Evolutionary conservation across 2,888 invertebrate species (phyloP).

Genomic region (Iselma pallidipennis): DNA sequence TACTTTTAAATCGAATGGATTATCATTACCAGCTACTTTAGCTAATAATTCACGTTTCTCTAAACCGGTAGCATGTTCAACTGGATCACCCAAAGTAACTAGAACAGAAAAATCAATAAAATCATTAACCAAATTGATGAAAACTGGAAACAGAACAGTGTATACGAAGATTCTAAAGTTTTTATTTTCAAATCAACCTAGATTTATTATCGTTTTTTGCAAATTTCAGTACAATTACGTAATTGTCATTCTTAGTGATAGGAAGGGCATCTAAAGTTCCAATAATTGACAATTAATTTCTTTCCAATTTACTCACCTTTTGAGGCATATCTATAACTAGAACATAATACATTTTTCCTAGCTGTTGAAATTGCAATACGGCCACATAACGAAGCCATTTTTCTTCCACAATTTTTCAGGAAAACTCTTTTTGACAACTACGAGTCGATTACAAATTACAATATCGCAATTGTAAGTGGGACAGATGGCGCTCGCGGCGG

Average conservation of each 20-base stretch:
- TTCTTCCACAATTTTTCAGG: constrained; percentile 33
- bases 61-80: constrained; percentile 92
- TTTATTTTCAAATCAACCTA: neutral
- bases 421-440: constrained; percentile 18
- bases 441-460: constrained; percentile 7
- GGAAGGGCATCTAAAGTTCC: neutral
- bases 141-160: neutral
- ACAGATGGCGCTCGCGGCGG: constrained; percentile 17
- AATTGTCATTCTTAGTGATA: constrained; percentile 37
- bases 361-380: constrained; percentile 69
- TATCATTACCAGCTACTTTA: constrained; percentile 83
- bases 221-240: constrained; percentile 43
- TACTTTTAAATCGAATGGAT: constrained; percentile 84
- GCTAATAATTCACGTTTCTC: constrained; percentile 90
- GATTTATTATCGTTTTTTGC: neutral
- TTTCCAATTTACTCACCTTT: constrained; percentile 64
- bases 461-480: neutral
- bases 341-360: constrained; percentile 66
- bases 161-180: neutral
- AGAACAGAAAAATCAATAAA: constrained; percentile 33
- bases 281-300: neutral
- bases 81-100: constrained; percentile 80
- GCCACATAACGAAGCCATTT: constrained; percentile 79
- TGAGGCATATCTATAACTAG: constrained; percentile 64
- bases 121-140: neutral